Evolutionary conservation across 2,888 invertebrate species (phyloP), one percentile per base, ranked within the genome.

Genomic region (Chrysodeixis includens): DNA sequence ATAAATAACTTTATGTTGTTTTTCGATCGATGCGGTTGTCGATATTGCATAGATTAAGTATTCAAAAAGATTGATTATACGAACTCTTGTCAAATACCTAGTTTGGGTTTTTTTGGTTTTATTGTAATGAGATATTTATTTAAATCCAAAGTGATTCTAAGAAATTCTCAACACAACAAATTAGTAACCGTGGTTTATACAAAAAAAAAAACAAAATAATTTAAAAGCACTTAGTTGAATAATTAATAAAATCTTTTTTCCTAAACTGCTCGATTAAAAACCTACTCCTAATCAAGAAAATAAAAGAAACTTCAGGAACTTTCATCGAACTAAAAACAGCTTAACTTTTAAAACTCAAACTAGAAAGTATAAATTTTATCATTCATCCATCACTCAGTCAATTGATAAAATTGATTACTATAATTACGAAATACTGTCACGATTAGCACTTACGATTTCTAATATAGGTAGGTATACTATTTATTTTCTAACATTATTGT

Each of bases 111-210:
- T 49, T 20, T 49, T 9, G 46, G n/a, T 14, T 49, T 49, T 49
- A 4, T 18, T 49, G 46, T 49, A 49, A 40, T 40, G 40, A n/a
- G 40, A n/a, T 40, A 40, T n/a, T 40, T 40, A 40, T 40, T 40
- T 40, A 40, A 40, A 40, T 40, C 7, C n/a, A n/a, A 6, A 40
- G n/a, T n/a, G n/a, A 5, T 40, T 40, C 40, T n/a, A 40, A 40
- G 40, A 40, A 40, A 3, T 40, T n/a, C 5, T 5, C 1, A 6
- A 40, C 6, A 40, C n/a, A 40, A 40, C 40, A 40, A n/a, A n/a
- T 40, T 40, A 40, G 5, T n/a, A n/a, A n/a, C n/a, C 12, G 1
- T n/a, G 14, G 14, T 1, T n/a, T n/a, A 35, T 35, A 35, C 2
- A n/a, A 40, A n/a, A 40, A 40, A 6, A n/a, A n/a, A 40, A 14